Base-by-base conservation (phyloP, 2,888 invertebrate species). In the Harpalus rufipes region DNA sequence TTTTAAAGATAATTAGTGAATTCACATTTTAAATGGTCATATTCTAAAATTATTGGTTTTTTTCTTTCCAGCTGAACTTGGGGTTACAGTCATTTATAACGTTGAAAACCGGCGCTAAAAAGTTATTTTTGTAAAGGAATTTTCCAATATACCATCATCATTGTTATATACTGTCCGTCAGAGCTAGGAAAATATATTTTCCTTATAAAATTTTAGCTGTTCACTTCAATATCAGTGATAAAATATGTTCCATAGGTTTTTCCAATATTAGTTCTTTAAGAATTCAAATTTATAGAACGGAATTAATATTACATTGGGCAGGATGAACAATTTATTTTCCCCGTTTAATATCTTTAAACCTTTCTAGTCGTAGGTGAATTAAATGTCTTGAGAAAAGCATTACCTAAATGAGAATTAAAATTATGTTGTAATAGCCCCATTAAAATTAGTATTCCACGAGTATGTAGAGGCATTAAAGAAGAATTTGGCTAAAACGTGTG, bases 81-180 rank as follows among this genome's bases (percentile, higher is more conserved):
- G 58, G 58, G 21, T 56, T 58, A 61, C 8, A 58, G 56, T 81
- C 81, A 81, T 81, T 81, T 81, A 81, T 81, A 72, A 81, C 72
- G 32, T 6, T n/a, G 61, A 21, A 59, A 65, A 68, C 51, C 7
- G 68, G n/a, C 81, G 56, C 63, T 72, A 39, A 68, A 81, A 81
- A 81, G 81, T 68, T 81, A 81, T 81, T 72, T 72, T 68, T 68
- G 56, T 68, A 56, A 56, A 81, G 81, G 81, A 81, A 81, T 81
- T 81, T 81, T 61, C 81, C 81, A 81, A 81, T 81, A 81, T 81
- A 68, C 51, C 56, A 14, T 56, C 56, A 72, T 56, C 56, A 81
- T 81, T 81, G 72, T 81, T 81, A 61, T 61, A 61, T 80, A 78
- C 32, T 78, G 80, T 80, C 80, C 80, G 80, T 80, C 80, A 80